These are phyloP conservation scores for Thamnophis elegans DNA, from an alignment of 2,797 vertebrate species.

Conservation along the genomic window DNA sequence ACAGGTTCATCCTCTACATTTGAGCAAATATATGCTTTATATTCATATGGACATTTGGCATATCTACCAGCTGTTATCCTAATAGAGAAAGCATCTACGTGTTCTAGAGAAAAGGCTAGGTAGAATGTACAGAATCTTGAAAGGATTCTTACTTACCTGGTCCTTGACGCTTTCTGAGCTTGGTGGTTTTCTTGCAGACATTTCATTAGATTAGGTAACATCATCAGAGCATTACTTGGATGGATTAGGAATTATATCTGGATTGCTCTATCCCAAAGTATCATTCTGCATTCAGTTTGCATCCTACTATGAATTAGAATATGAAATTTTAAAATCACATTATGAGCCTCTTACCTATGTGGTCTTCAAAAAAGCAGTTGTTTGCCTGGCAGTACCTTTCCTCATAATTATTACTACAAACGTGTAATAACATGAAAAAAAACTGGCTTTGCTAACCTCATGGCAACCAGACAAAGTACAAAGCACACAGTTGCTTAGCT, in stretches of 20 bases:
- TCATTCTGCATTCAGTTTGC: background rate
- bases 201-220: background rate
- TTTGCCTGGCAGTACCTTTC: background rate
- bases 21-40: background rate
- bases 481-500: background rate
- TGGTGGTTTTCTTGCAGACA: background rate
- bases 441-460: background rate
- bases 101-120: background rate
- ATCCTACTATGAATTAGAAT: background rate
- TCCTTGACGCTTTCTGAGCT: background rate
- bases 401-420: background rate
- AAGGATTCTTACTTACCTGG: background rate
- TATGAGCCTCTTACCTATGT: background rate
- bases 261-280: background rate
- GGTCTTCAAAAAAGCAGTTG: background rate
- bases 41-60: background rate
- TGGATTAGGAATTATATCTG: background rate
- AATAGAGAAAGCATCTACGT: background rate
- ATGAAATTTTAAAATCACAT: background rate
- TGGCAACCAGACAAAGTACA: background rate
- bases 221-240: background rate
- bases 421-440: background rate
- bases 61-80: background rate
- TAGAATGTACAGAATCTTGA: background rate
- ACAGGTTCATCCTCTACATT: background rate